Conservation (phyloP, 1,140 invertebrate species). For the Bradysia coprophila region DNA sequence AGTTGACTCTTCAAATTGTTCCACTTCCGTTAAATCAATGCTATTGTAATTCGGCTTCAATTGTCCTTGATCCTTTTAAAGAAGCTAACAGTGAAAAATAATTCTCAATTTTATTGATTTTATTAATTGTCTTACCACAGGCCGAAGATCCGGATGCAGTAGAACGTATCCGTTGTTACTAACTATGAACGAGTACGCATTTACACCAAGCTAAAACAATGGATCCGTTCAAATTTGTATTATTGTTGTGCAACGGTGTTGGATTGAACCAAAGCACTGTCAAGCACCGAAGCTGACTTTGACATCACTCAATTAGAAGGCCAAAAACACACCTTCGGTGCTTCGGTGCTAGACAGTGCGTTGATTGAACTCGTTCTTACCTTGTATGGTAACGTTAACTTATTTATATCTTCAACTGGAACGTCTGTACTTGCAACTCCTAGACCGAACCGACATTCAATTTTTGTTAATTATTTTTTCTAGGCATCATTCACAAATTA, state of each 20-base stretch:
- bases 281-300: no score
- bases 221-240: neutral
- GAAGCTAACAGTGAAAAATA: no score
- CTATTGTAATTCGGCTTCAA: slow-evolving; percentile 91
- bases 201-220: slow-evolving; percentile 66
- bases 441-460: no score
- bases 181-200: slow-evolving; percentile 88
- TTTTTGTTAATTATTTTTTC: no score
- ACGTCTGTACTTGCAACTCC: slow-evolving; percentile 89
- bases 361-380: no score
- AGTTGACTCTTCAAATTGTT: slow-evolving; percentile 49
- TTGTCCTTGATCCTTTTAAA: slow-evolving; percentile 38
- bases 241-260: no score
- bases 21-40: slow-evolving; percentile 88
- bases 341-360: no score
- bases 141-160: slow-evolving; percentile 56
- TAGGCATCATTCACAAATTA: no score
- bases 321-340: no score
- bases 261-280: no score
- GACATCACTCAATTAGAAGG: no score
- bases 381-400: slow-evolving; percentile 66
- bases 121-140: slow-evolving; percentile 37
- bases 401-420: slow-evolving; percentile 74
- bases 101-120: no score
- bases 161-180: slow-evolving; percentile 92